Conservation (phyloP, 2,888 invertebrate genomes). For the Choristoneura rosaceana region DNA sequence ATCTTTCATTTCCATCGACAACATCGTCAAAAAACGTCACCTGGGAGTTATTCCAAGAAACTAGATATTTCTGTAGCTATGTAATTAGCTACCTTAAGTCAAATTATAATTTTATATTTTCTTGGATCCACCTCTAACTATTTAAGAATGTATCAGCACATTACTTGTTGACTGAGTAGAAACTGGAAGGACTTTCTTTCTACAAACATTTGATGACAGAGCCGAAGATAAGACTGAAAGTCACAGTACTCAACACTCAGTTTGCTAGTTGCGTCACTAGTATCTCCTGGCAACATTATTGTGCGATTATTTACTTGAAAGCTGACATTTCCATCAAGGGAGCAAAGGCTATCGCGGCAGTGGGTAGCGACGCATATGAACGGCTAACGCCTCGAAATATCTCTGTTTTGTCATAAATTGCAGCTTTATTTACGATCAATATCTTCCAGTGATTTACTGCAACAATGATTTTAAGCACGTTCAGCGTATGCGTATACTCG, state of each 20-base stretch:
- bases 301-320: conserved; percentile 60
- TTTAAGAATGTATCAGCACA: too few relatives aligned
- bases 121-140: too few relatives aligned
- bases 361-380: conserved; percentile 42
- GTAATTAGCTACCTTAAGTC: neutral
- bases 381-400: conserved; percentile 61
- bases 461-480: conserved; percentile 70
- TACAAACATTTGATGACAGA: neutral
- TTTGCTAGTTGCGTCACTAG: conserved; percentile 21
- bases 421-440: conserved; percentile 77
- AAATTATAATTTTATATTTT: too few relatives aligned
- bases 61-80: neutral
- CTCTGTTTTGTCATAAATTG: conserved; percentile 76
- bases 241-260: conserved; percentile 8
- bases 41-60: neutral
- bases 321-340: conserved; percentile 65
- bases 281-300: conserved; percentile 50
- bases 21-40: neutral
- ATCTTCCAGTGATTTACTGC: conserved; percentile 72
- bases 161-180: too few relatives aligned
- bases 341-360: conserved; percentile 63
- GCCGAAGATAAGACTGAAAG: neutral
- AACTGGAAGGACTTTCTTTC: neutral
- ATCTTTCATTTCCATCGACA: neutral
- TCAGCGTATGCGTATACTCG: conserved; percentile 50